Base-by-base conservation (phyloP, 2,113 vertebrate species). In the Lates calcarifer region DNA sequence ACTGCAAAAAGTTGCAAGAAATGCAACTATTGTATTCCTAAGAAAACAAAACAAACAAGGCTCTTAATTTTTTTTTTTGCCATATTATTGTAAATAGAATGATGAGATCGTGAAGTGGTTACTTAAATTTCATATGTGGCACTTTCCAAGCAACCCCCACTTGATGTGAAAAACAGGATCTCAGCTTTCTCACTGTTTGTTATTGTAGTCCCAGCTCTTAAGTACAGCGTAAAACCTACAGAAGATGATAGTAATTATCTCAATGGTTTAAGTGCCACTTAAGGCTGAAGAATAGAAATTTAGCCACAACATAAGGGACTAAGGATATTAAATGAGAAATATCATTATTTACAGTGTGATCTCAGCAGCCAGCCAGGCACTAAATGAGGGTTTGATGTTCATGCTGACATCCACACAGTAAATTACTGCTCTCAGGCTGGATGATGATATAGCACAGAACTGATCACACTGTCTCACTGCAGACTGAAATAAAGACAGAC, bases 161-260 rank as follows among this genome's bases (percentile, higher is more conserved):
- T 22, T 56, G 45, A 56, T 5, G 55, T 67, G 61, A 68, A 73
- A 65, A 67, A 63, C 35, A 55, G 31, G 51, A 24, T 28, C 31
- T 55, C 18, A 24, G 56, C 67, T 61, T 51, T 64, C 24, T 65
- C 39, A 69, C 49, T 37, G 58, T 61, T 37, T 84, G 75, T 56
- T 75, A 66, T 58, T 87, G 74, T 62, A 28, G 29, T 56, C 63
- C 28, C 45, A 55, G 51, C 37, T 67, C 57, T 74, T 63, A 74
- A 77, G 62, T 24, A 57, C 60, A 61, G 63, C 17, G 29, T 41
- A 24, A 65, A 58, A 63, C 15, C 74, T 56, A 67, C 56, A 71
- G 53, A 61, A 47, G 65, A 88, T 87, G 45, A 88, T 70, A 64
- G 82, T 89, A 77, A 89, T 91, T 79, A 85, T 83, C 79, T 74